Conservation (phyloP, 2,797 vertebrate species). For the Pteronotus mesoamericanus region DNA sequence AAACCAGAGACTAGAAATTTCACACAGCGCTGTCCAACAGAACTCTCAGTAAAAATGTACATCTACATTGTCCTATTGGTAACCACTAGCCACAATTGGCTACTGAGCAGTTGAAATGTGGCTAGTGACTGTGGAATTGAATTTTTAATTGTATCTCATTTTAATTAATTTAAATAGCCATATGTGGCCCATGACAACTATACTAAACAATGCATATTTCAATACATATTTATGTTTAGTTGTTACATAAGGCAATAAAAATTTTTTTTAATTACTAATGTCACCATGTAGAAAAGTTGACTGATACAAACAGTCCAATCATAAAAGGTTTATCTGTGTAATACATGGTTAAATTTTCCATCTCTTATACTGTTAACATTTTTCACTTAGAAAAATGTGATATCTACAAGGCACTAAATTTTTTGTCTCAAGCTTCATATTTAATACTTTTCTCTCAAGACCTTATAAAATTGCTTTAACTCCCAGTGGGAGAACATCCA, state of each 20-base stretch:
- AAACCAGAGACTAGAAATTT: not conserved
- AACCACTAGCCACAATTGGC: not conserved
- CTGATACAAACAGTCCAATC: not conserved
- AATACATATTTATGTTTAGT: not conserved
- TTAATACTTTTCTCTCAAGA: conserved; percentile 42
- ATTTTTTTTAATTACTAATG: not conserved
- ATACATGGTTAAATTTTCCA: not conserved
- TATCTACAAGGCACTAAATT: not conserved
- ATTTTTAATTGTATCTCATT: conserved; percentile 7
- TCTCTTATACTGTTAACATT: not conserved
- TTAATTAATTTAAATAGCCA: not conserved
- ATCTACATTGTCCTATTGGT: not conserved
- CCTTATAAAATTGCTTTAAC: conserved; percentile 50
- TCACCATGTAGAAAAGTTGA: not conserved
- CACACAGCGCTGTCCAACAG: not conserved
- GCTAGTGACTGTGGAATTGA: not conserved
- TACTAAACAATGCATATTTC: not conserved
- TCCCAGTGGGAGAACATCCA: conserved; percentile 19
- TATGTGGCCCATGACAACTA: not conserved
- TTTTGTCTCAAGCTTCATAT: conserved; percentile 27
- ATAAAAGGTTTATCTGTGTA: not conserved
- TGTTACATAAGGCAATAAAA: not conserved
- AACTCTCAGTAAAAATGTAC: not conserved
- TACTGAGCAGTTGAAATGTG: not conserved
- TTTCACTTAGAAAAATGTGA: not conserved